Conservation (phyloP, 2,888 invertebrate species). For the Miltochrista miniata region DNA sequence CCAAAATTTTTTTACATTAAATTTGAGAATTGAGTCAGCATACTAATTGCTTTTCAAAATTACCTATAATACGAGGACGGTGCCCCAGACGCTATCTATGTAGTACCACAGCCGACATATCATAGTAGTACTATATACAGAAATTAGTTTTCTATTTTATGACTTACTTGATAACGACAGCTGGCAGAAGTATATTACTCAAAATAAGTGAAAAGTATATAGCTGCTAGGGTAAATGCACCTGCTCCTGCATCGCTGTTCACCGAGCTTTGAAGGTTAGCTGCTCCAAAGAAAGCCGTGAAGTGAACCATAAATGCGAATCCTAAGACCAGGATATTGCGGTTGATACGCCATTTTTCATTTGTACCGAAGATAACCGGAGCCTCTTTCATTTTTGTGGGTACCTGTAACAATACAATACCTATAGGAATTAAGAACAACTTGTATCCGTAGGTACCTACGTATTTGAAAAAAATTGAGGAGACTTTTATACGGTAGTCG, state of each 20-base stretch:
- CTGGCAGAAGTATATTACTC: conserved; percentile 95
- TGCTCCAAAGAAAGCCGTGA: conserved; percentile 95
- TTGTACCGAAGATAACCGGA: conserved; percentile 72
- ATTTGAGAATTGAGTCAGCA: too few species aligned
- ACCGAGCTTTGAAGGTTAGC: conserved; percentile 93
- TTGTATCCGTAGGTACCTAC: too few species aligned
- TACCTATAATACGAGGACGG: too few species aligned
- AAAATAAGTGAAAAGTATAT: conserved; percentile 94
- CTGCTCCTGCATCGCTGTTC: conserved; percentile 91
- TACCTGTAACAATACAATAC: not conserved
- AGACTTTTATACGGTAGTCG: too few species aligned
- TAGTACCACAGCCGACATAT: too few species aligned
- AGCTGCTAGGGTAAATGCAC: conserved; percentile 92
- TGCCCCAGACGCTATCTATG: too few species aligned
- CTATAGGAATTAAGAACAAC: too few species aligned
- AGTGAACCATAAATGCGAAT: conserved; percentile 94
- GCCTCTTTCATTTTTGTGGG: conserved; percentile 49
- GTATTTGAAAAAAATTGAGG: too few species aligned
- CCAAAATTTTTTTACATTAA: too few species aligned
- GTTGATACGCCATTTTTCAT: conserved; percentile 90
- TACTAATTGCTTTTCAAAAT: too few species aligned
- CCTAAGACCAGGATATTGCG: conserved; percentile 94
- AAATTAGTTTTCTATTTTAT: too few species aligned
- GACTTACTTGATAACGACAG: conserved; percentile 90
- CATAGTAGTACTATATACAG: too few species aligned